A percentile compares a stretch with the other conserved stretches of the same genome.
These are phyloP conservation scores for Drosophila varians DNA, from an alignment of 1,140 invertebrate species.

Conservation along the genomic window DNA sequence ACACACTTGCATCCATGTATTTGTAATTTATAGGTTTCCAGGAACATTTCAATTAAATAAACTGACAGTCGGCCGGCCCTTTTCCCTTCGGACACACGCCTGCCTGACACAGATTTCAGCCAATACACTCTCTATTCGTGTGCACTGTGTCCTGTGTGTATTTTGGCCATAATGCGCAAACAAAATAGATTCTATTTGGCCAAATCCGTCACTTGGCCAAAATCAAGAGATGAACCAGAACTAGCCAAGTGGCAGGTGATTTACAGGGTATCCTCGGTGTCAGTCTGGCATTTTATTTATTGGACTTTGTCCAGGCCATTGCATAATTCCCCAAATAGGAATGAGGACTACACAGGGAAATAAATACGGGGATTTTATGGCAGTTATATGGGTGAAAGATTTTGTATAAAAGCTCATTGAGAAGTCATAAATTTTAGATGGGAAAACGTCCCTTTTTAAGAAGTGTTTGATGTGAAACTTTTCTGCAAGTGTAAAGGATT, in stretches of 20 bases:
- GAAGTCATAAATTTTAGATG: no score
- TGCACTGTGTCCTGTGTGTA: no score
- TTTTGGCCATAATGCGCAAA: conserved; percentile 23
- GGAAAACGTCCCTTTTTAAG: no score
- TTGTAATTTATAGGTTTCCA: conserved; percentile 72
- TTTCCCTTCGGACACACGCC: background rate
- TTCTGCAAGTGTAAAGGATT: no score
- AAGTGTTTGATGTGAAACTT: no score
- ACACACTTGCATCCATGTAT: conserved; percentile 37
- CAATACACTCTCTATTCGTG: no score
- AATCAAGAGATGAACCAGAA: conserved; percentile 35
- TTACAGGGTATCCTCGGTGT: conserved; percentile 22
- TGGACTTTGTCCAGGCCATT: conserved; percentile 11
- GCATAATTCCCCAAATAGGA: conserved; percentile 23
- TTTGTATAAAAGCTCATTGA: no score
- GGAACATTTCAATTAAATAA: conserved; percentile 78
- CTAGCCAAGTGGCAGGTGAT: no score
- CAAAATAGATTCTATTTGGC: conserved; percentile 26
- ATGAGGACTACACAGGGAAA: no score
- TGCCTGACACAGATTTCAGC: conserved; percentile 34
- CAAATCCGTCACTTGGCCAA: conserved; percentile 7
- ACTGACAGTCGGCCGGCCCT: conserved; percentile 54
- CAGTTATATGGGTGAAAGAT: no score
- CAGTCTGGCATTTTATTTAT: conserved; percentile 13
- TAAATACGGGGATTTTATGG: no score